phyloP scores from a whole-genome alignment of 1,140 invertebrate species.

The Gonioctena quinquepunctata region DNA sequence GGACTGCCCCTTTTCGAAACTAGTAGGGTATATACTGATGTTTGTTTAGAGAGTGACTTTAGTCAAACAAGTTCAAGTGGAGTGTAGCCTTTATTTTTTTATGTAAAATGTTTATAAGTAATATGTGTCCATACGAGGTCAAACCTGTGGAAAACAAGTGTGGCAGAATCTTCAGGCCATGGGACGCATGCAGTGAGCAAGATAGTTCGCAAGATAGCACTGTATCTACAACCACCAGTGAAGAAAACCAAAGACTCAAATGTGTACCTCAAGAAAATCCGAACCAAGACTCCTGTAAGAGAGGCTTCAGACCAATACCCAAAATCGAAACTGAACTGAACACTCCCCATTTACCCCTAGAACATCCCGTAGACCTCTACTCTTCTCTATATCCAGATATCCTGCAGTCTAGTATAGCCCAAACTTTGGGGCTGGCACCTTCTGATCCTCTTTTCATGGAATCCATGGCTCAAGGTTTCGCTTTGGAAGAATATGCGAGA shows the following conservation, averaged over 20 bases:
- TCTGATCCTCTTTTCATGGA: conserved; percentile 59
- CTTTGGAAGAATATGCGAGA: conserved; percentile 67
- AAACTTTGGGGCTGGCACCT: conserved; percentile 57
- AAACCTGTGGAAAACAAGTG: conserved; percentile 13
- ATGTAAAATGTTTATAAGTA: conserved; percentile 24
- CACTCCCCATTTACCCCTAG: conserved; percentile 36
- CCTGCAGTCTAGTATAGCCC: conserved; percentile 54
- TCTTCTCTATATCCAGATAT: conserved; percentile 32
- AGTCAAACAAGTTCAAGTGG: conserved; percentile 42
- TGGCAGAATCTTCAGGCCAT: conserved; percentile 50
- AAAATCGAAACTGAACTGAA: not conserved
- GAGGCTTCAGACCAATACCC: conserved; percentile 14
- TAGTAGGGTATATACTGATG: conserved; percentile 43
- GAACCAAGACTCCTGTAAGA: not conserved
- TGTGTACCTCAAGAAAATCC: conserved; percentile 31
- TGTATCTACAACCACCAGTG: conserved; percentile 59
- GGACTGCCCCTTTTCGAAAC: conserved; percentile 42
- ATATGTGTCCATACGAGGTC: conserved; percentile 13
- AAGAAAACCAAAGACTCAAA: conserved; percentile 32
- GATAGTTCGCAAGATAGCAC: conserved; percentile 59
- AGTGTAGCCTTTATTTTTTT: not conserved
- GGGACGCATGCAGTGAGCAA: conserved; percentile 48
- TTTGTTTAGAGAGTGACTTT: conserved; percentile 46
- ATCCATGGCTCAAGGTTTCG: conserved; percentile 61
- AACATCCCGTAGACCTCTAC: conserved; percentile 50